Base-by-base conservation (phyloP, 2,113 vertebrate species). In the Trinectes maculatus region DNA sequence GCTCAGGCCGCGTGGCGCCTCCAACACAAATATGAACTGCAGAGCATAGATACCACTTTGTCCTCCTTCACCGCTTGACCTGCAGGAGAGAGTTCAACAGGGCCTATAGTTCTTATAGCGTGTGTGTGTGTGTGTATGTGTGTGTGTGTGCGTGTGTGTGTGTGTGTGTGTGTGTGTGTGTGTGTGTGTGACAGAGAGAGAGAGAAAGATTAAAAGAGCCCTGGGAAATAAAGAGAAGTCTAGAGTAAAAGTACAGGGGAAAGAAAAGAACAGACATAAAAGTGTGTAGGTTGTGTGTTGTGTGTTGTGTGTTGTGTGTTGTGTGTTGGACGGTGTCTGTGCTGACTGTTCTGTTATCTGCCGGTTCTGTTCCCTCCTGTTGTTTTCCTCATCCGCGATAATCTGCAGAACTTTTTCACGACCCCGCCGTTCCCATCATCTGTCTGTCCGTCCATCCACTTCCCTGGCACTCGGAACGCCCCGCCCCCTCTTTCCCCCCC, bases 11-110 rank as follows among this genome's bases (percentile, higher is more conserved):
- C 34, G 68, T 76, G 87, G 86, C 87, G 85, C 89, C 88, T 86
- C 78, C 77, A 90, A 88, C 83, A 83, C 85, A 89, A 90, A 90
- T 85, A 89, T 80, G 77, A 86, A 80, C 80, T 49, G 60, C 65
- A 22, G 86, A 82, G 69, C 85, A 91, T 87, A 91, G 90, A 88
- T 85, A 87, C 80, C 72, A 89, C 89, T 89, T 88, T 91, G 90
- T 91, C 84, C 83, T 80, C 71, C 37, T 63, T 77, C 69, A 59
- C 54, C n/a, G 71, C 64, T 53, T 85, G 80, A 89, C 89, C 85
- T 71, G 33, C 29, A 46, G 59, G 65, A 74, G 56, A 85, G 74
- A 85, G 84, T 86, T 85, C 82, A 87, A 55, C 71, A 53, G 53
- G 15, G 61, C 59, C 44, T 65, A 67, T 60, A 48, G 62, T 60